These are phyloP conservation scores for Platichthys flesus DNA, from an alignment of 2,113 vertebrate genomes.

Conservation along the genomic window DNA sequence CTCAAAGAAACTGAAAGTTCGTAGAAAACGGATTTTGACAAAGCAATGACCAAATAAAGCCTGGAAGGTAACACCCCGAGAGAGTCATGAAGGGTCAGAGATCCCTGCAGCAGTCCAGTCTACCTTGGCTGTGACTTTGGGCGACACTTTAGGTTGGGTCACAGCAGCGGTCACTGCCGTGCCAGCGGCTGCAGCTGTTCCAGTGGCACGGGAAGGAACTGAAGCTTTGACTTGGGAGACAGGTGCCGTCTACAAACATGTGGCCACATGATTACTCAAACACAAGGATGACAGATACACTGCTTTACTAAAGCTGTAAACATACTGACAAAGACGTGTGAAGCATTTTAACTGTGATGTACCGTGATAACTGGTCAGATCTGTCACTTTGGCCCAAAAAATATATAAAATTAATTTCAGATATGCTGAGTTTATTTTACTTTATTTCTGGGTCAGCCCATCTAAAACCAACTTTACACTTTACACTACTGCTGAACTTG, in stretches of 20 bases:
- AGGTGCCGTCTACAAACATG: conserved; percentile 65
- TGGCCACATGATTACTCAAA: conserved; percentile 36
- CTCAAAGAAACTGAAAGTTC: not conserved
- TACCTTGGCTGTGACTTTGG: conserved; percentile 63
- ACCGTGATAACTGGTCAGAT: conserved; percentile 26
- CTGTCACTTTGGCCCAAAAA: not conserved
- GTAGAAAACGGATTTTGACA: not conserved
- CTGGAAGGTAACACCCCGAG: not conserved
- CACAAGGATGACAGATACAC: conserved; percentile 15
- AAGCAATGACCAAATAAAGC: not conserved
- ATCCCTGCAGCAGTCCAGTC: conserved; percentile 3
- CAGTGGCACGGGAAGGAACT: conserved; percentile 34
- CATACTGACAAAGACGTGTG: not conserved
- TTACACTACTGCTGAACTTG: conserved; percentile 18
- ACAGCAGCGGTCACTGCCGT: not conserved
- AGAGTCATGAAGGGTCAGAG: not conserved
- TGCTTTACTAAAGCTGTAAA: conserved; percentile 1
- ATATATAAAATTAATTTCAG: not conserved
- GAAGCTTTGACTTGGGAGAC: conserved; percentile 53
- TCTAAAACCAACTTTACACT: not conserved
- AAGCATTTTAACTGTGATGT: not conserved
- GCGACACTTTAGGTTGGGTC: conserved; percentile 40
- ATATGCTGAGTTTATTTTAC: not conserved
- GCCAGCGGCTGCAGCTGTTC: conserved; percentile 7
- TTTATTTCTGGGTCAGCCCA: conserved; percentile 16